Evolutionary conservation across 2,797 vertebrate species (phyloP).

Genomic region (Danio jaintianensis): DNA sequence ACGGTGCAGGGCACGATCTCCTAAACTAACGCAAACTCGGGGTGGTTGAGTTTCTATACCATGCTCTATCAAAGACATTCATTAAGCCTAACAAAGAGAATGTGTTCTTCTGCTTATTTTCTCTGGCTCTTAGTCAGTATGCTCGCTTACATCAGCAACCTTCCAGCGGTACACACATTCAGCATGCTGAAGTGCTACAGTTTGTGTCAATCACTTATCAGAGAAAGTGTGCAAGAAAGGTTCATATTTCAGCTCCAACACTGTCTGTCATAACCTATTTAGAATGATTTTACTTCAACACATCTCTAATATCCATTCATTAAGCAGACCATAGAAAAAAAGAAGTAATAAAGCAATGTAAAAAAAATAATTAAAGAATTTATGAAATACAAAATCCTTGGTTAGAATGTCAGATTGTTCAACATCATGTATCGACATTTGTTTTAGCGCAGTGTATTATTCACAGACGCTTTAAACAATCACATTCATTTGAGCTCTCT

Average conservation of each 20-base stretch:
- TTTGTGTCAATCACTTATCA: conserved; percentile 57
- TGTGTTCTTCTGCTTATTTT: conserved; percentile 89
- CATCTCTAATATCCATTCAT: not conserved
- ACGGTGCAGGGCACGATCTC: conserved; percentile 42
- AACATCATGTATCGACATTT: conserved; percentile 9
- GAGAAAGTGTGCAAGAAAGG: conserved; percentile 60
- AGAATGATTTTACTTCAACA: conserved; percentile 28
- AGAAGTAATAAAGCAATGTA: not conserved
- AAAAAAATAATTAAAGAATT: conserved; percentile 37
- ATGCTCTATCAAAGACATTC: conserved; percentile 85
- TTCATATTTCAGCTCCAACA: conserved; percentile 64
- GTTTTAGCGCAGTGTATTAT: conserved; percentile 41
- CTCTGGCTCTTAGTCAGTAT: conserved; percentile 85
- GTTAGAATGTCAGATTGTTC: conserved; percentile 2
- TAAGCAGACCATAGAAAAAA: not conserved
- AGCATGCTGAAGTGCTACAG: conserved; percentile 63
- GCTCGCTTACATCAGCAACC: conserved; percentile 82
- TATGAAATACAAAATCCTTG: conserved; percentile 4
- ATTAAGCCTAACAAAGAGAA: conserved; percentile 85
- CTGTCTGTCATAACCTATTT: conserved; percentile 57
- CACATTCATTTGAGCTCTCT: conserved; percentile 49
- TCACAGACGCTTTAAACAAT: conserved; percentile 52
- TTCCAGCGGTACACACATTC: conserved; percentile 79
- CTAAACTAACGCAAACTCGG: conserved; percentile 67
- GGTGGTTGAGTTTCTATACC: conserved; percentile 68